Conservation (phyloP, 2,888 invertebrate species). For the Cerastis leucographa region DNA sequence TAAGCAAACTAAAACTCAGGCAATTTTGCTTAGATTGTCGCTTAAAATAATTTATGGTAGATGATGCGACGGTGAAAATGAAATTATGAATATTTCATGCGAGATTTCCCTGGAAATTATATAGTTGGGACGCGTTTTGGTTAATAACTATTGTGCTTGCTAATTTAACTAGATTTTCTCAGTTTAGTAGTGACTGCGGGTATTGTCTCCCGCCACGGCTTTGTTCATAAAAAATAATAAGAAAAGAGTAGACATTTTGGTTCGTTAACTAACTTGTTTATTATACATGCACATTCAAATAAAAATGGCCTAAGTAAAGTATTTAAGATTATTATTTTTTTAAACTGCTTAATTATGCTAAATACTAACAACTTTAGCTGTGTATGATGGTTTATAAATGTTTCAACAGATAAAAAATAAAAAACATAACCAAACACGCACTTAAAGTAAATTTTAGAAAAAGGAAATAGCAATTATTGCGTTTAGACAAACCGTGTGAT, state of each 20-base stretch:
- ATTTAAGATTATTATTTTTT: background rate
- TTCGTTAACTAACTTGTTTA: background rate
- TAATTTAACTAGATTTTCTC: background rate
- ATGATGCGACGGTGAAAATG: conserved; percentile 2
- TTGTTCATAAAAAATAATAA: background rate
- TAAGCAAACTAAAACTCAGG: conserved; percentile 14
- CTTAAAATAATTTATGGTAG: conserved; percentile 5
- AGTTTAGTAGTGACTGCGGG: background rate
- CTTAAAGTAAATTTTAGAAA: background rate
- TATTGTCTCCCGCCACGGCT: no score
- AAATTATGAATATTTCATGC: conserved; percentile 28
- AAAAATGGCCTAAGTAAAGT: no score
- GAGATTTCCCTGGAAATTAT: conserved; percentile 2
- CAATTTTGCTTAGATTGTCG: background rate
- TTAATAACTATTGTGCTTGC: background rate
- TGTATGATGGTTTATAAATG: no score
- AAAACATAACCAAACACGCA: background rate
- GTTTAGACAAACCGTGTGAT: conserved; percentile 14
- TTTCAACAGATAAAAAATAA: background rate
- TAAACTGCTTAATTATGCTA: background rate
- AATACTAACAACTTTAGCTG: background rate
- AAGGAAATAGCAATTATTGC: background rate
- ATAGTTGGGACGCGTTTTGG: background rate
- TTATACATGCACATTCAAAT: background rate
- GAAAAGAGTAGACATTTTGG: background rate